Conservation (phyloP, 2,797 vertebrate species). For the Esox masquinongy region DNA sequence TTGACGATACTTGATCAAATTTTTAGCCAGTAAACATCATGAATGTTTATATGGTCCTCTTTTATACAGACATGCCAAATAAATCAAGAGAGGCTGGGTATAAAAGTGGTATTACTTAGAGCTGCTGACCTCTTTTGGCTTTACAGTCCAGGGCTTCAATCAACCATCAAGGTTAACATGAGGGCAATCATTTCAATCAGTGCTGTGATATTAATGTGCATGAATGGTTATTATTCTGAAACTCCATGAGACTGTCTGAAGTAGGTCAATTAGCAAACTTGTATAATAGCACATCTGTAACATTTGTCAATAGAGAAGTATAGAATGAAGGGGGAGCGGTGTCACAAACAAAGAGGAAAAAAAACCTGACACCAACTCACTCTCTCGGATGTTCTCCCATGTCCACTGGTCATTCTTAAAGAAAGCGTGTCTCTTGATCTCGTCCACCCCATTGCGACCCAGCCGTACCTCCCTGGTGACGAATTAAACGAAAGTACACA, state of each 20-base stretch:
- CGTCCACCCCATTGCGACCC: slow-evolving; percentile 93
- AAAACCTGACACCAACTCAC: slow-evolving; percentile 73
- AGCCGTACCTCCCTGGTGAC: slow-evolving; percentile 88
- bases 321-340: slow-evolving; percentile 1
- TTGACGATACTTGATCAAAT: no score
- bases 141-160: slow-evolving; percentile 13
- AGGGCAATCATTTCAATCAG: slow-evolving; percentile 45
- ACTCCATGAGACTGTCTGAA: slow-evolving; percentile 67
- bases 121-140: no score
- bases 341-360: not conserved
- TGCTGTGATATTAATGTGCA: slow-evolving; percentile 59
- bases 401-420: slow-evolving; percentile 99
- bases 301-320: slow-evolving; percentile 10
- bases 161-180: slow-evolving; percentile 45
- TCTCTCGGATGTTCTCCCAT: slow-evolving; percentile 95
- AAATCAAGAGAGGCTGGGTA: no score
- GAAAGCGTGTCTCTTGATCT: slow-evolving; percentile 96
- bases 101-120: no score
- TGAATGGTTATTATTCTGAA: slow-evolving; percentile 64
- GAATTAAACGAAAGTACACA: not conserved
- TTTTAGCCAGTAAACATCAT: no score
- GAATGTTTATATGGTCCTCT: no score
- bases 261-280: slow-evolving; percentile 62
- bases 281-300: slow-evolving; percentile 25
- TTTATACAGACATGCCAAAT: no score